Percentiles rank a stretch among this genome's conserved stretches.
Conservation (phyloP, 1,140 invertebrate genomes). For the Bombus terrestris region DNA sequence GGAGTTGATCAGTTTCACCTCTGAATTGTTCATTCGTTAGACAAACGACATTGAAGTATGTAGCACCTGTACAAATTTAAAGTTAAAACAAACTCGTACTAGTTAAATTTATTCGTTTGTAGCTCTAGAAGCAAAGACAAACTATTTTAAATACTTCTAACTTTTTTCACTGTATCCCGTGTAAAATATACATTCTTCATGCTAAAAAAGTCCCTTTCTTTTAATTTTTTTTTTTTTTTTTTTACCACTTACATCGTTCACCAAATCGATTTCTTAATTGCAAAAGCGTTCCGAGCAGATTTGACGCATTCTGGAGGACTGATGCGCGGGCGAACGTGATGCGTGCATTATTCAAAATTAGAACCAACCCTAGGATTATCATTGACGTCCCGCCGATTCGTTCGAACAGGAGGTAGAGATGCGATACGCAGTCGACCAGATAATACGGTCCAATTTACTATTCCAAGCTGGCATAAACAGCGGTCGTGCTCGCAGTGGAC, state of each 20-base stretch:
- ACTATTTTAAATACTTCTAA: too few species aligned
- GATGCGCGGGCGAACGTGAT: background rate
- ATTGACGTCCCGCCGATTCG: slow-evolving; percentile 50
- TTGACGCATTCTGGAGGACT: background rate
- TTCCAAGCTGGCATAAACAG: slow-evolving; percentile 62
- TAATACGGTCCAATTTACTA: slow-evolving; percentile 62
- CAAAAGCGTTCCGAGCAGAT: background rate
- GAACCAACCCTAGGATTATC: slow-evolving; percentile 43
- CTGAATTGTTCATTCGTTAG: too few species aligned
- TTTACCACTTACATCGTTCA: background rate
- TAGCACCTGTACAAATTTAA: too few species aligned
- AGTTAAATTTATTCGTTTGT: too few species aligned
- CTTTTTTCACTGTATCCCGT: too few species aligned
- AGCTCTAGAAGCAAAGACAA: too few species aligned
- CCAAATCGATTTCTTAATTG: background rate
- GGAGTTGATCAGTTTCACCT: too few species aligned
- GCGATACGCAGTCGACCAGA: slow-evolving; percentile 49
- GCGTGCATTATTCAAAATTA: slow-evolving; percentile 42
- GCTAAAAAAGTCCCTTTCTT: background rate
- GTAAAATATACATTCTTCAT: too few species aligned
- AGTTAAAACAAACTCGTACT: too few species aligned
- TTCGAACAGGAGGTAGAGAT: slow-evolving; percentile 20
- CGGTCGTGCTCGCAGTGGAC: slow-evolving; percentile 26
- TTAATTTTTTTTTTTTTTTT: too few species aligned
- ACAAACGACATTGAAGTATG: too few species aligned